These are phyloP conservation scores for Euwallacea similis DNA, from an alignment of 1,140 invertebrate genomes.

Conservation along the genomic window DNA sequence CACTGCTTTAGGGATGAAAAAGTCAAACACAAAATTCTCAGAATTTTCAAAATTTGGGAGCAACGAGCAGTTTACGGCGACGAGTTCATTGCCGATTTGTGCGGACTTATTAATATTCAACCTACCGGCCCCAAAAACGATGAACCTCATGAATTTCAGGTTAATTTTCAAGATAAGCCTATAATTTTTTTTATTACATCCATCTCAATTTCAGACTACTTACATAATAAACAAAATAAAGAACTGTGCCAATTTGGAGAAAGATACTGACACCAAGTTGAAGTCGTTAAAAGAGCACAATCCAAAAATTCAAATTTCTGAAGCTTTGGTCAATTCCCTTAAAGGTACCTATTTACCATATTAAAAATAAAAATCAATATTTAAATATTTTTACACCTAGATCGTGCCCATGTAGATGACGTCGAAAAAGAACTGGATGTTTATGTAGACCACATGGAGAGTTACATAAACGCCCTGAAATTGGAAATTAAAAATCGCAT, in stretches of 20 bases:
- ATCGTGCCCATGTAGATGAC: constrained; percentile 81
- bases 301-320: constrained; percentile 58
- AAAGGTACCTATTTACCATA: constrained; percentile 61
- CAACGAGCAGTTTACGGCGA: constrained; percentile 85
- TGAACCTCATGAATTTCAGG: constrained; percentile 67
- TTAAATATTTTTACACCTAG: constrained; percentile 53
- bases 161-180: constrained; percentile 46
- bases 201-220: constrained; percentile 56
- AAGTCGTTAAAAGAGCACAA: constrained; percentile 63
- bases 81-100: constrained; percentile 82
- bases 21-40: constrained; percentile 79
- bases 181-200: constrained; percentile 9
- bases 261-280: constrained; percentile 67
- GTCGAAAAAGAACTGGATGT: constrained; percentile 86
- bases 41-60: constrained; percentile 94
- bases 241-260: constrained; percentile 65
- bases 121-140: constrained; percentile 71
- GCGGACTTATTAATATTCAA: constrained; percentile 73
- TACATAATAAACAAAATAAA: constrained; percentile 69
- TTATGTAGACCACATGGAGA: constrained; percentile 75
- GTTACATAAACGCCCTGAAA: constrained; percentile 77
- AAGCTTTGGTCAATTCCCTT: constrained; percentile 66
- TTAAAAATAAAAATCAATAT: background rate
- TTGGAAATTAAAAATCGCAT: constrained; percentile 80
- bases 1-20: constrained; percentile 72